Base-by-base conservation (phyloP, 2,888 invertebrate species). In the Eupithecia inturbata region DNA sequence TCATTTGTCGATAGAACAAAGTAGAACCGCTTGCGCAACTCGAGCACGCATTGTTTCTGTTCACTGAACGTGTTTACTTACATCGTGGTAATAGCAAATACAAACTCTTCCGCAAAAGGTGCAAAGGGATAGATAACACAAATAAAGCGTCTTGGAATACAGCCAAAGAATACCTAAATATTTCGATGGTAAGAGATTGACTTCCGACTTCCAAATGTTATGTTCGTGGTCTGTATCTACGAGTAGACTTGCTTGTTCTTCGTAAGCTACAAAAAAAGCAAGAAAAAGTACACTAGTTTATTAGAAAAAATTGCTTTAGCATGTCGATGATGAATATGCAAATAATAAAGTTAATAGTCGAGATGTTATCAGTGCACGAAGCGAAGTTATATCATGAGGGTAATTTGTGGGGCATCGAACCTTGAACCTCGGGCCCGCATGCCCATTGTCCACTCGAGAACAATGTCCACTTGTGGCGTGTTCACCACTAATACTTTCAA, bases 341-440 rank as follows among this genome's bases (percentile, higher is more conserved):
- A 85, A 87, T 86, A 86, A 84, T 85, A 79, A 82, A 78, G 82
- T 88, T 83, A 89, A 89, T 88, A 86, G 85, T 79, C 77, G 83
- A 84, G 90, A 91, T 91, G 87, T 82, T 91, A 92, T 91, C 92
- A 82, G 81, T 78, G 77, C 80, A 80, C 77, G 84, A 82, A 82
- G 74, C 79, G 79, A 80, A 81, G 81, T 80, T 77, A 82, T 83
- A 86, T 85, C 86, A 92, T 92, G 89, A 87, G 91, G 91, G 91
- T 89, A 87, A 88, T 89, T 89, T 90, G 91, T 88, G 84, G 90
- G 87, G 83, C 88, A 87, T 83, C 88, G 90, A 89, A 88, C 90
- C 89, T 82, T 84, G 88, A 82, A 84, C 87, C 83, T 75, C 79
- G 71, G 78, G 84, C 91, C 91, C 92, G 91, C 91, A 91, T 91